A percentile compares a stretch with the other conserved stretches of the same genome.
phyloP scores from a whole-genome alignment of 2,888 invertebrate genomes.

The Amblyteles armatorius region DNA sequence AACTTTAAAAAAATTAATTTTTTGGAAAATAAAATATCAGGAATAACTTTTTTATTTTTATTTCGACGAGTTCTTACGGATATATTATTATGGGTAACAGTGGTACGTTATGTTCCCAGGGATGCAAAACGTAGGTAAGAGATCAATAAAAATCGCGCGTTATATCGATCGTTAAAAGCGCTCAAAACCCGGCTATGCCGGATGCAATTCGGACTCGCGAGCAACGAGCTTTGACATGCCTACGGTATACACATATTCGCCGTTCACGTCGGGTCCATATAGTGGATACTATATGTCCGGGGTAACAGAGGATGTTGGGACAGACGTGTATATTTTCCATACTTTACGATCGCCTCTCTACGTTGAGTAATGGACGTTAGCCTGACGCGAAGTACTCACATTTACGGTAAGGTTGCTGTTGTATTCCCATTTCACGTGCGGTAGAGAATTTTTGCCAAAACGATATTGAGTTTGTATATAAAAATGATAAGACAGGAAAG shows the following conservation, averaged over 20 bases:
- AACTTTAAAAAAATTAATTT: neutral
- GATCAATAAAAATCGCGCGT: conserved; percentile 26
- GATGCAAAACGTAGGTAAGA: conserved; percentile 12
- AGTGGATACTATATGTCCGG: neutral
- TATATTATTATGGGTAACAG: neutral
- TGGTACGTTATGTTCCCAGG: neutral
- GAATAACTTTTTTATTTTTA: neutral
- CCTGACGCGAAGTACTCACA: neutral
- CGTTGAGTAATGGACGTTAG: conserved; percentile 49
- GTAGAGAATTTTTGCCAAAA: neutral
- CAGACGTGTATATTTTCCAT: conserved; percentile 30
- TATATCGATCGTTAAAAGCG: conserved; percentile 40
- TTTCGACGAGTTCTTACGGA: neutral
- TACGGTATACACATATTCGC: neutral
- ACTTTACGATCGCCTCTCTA: conserved; percentile 37
- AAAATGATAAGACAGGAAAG: neutral
- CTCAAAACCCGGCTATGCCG: conserved; percentile 15
- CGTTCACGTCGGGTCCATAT: neutral
- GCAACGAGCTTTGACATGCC: conserved; percentile 25
- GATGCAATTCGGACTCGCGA: conserved; percentile 24
- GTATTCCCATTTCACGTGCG: neutral
- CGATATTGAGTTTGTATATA: neutral
- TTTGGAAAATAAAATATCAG: neutral
- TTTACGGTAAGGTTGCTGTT: neutral
- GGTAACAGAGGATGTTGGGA: neutral